Evolutionary conservation across 2,113 vertebrate species (phyloP).

Genomic region (Cynocephalus volans): DNA sequence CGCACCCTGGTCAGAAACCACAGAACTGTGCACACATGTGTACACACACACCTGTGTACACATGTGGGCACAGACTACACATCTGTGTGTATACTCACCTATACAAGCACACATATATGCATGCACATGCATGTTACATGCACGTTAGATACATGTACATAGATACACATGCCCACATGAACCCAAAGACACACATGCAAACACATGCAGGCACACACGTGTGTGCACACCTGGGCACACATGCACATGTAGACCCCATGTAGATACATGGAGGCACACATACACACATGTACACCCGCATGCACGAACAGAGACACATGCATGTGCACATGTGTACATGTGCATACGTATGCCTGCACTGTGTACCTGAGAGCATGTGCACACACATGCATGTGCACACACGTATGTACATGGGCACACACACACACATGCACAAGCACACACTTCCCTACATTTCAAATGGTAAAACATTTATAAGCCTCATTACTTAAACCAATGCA

Average conservation of each 20-base stretch:
- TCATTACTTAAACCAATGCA: background rate
- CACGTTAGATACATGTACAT: accelerated
- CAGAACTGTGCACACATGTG: accelerated
- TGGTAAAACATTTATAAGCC: background rate
- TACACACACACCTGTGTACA: accelerated
- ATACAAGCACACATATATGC: background rate
- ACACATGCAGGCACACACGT: background rate
- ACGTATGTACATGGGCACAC: accelerated
- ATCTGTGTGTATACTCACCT: background rate
- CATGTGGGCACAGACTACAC: background rate
- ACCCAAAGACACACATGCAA: background rate
- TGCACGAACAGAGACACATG: background rate
- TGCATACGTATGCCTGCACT: background rate
- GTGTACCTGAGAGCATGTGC: background rate
- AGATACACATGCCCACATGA: background rate
- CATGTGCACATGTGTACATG: background rate
- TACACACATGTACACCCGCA: accelerated
- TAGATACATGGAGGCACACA: background rate
- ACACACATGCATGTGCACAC: background rate
- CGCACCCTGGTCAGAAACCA: background rate
- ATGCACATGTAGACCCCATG: too few relatives aligned
- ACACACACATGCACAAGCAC: background rate
- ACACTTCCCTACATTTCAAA: background rate
- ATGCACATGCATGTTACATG: accelerated
- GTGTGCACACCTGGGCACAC: background rate